phyloP scores from a whole-genome alignment of 2,888 invertebrate genomes.

The Noctua fimbriata region DNA sequence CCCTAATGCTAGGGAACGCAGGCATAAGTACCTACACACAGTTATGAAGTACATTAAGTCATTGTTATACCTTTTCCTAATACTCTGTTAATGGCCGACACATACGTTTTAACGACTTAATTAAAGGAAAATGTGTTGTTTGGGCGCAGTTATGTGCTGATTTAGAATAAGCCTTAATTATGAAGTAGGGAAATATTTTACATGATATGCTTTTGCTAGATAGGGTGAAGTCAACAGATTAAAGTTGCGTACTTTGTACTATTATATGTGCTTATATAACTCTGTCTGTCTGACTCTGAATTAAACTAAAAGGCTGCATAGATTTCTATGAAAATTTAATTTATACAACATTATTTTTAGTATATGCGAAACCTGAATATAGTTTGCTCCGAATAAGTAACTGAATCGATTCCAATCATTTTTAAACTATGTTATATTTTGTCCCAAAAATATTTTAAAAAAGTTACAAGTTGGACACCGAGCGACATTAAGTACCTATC shows the following conservation, averaged over 20 bases:
- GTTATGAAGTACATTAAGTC: slow-evolving; percentile 23
- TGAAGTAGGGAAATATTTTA: neutral
- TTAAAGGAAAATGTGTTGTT: slow-evolving; percentile 34
- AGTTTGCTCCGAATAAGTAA: no score
- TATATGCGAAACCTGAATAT: no score
- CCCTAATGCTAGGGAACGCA: neutral
- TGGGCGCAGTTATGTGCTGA: neutral
- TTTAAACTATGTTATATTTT: no score
- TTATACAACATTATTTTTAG: no score
- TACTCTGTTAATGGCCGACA: slow-evolving; percentile 19
- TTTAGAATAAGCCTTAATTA: neutral
- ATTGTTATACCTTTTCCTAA: slow-evolving; percentile 7
- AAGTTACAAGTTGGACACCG: no score
- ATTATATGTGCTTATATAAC: neutral
- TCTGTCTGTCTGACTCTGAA: neutral
- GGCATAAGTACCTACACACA: neutral
- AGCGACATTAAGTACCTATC: no score
- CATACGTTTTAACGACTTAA: slow-evolving; percentile 20
- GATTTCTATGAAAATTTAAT: neutral
- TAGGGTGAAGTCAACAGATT: neutral
- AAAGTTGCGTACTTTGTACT: neutral
- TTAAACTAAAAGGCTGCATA: neutral
- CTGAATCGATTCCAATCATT: no score
- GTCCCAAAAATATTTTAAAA: no score
- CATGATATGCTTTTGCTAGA: neutral